Base-by-base conservation (phyloP, 2,888 invertebrate species). In the Odontothrips loti region DNA sequence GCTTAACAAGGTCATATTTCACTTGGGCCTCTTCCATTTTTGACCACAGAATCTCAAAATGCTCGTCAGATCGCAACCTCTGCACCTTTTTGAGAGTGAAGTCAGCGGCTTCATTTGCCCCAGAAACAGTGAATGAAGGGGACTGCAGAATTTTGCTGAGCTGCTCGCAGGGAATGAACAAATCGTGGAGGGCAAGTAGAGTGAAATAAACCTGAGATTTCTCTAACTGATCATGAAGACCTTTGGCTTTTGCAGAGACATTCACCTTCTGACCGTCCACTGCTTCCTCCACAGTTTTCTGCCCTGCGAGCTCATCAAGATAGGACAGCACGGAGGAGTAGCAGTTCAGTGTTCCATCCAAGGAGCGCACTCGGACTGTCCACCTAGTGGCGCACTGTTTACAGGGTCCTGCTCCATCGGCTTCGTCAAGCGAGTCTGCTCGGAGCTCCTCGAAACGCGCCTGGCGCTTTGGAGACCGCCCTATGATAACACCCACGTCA, bases 391-490 rank as follows among this genome's bases (percentile, higher is more conserved):
- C 23, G 6, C 68, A 68, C 0, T 23, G n/a, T 23, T n/a, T 9
- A 9, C 23, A 68, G 1, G 68, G 58, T 11, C 58, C 58, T 1
- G 6, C 34, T 43, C 58, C 58, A 20, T 17, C 58, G 6, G 17
- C 6, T 9, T 68, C 68, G 23, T 68, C 68, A 0, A 23, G 0
- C 11, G 68, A 23, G n/a, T n/a, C n/a, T 0, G n/a, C 68, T 0
- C 68, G 68, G 9, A 68, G 8, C 23, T 68, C 23, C 4, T 68
- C 68, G 2, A 68, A 23, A 2, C 23, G 10, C 9, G n/a, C 8
- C 23, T 68, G n/a, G 0, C 23, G n/a, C 3, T 82, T 82, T 17
- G 80, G 51, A 9, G 80, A 58, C 11, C 68, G 4, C 6, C 23
- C 2, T 0, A 68, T 23, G 8, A 68, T 68, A 0, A 68, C 68